phyloP scores from a whole-genome alignment of 2,888 invertebrate species.

The Dione juno region DNA sequence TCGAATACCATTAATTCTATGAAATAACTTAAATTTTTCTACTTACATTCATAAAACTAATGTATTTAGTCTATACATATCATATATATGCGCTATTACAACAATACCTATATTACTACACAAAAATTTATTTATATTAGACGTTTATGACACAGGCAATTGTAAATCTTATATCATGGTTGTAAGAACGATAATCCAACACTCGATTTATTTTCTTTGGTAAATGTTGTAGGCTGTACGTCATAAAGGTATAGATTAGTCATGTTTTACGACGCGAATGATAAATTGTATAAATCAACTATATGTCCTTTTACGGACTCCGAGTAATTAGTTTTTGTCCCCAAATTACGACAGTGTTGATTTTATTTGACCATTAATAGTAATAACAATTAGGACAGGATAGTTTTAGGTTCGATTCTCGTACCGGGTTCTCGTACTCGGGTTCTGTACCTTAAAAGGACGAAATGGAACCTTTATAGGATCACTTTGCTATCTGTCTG shows the following conservation, averaged over 20 bases:
- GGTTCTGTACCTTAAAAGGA: too few species aligned
- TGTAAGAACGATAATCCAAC: slow-evolving; percentile 32
- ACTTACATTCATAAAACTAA: slow-evolving; percentile 36
- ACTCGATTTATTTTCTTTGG: slow-evolving; percentile 33
- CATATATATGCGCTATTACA: slow-evolving; percentile 43
- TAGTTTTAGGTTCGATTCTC: neutral
- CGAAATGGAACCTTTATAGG: too few species aligned
- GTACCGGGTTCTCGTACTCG: too few species aligned
- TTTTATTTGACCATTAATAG: neutral
- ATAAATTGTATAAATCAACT: slow-evolving; percentile 36
- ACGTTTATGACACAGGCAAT: slow-evolving; percentile 11
- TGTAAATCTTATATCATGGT: slow-evolving; percentile 18
- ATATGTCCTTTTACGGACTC: slow-evolving; percentile 24
- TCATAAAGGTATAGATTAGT: slow-evolving; percentile 41
- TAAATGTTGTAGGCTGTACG: slow-evolving; percentile 35
- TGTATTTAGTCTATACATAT: slow-evolving; percentile 44
- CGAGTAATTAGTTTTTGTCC: slow-evolving; percentile 26
- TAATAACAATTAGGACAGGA: neutral
- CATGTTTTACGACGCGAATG: slow-evolving; percentile 21
- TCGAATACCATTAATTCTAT: slow-evolving; percentile 5
- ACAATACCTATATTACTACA: slow-evolving; percentile 30
- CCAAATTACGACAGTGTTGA: neutral
- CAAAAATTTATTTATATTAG: slow-evolving; percentile 1
- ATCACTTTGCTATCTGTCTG: too few species aligned
- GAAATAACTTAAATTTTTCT: neutral